A percentile compares a stretch with the other conserved stretches of the same genome.
phyloP scores from a whole-genome alignment of 2,797 vertebrate genomes.

The Lithobates pipiens region DNA sequence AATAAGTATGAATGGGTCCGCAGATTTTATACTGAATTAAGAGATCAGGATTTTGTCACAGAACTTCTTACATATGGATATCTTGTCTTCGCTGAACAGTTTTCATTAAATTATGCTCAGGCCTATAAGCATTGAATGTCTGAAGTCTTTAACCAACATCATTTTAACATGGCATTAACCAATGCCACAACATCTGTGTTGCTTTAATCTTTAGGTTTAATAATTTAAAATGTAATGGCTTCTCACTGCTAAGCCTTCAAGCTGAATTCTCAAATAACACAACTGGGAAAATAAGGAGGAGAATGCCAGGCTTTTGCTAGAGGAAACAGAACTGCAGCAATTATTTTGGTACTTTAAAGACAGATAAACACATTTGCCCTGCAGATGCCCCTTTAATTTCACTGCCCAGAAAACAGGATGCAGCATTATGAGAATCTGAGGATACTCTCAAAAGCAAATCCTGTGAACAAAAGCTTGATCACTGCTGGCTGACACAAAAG shows the following conservation, averaged over 20 bases:
- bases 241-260: conserved; percentile 27
- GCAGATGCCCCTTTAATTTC: conserved; percentile 22
- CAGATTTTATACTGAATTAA: not conserved
- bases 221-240: conserved; percentile 32
- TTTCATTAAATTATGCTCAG: not conserved
- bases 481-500: not conserved
- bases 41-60: not conserved
- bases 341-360: conserved; percentile 31
- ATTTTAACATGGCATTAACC: conserved; percentile 21
- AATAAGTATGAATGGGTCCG: not conserved
- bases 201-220: conserved; percentile 47
- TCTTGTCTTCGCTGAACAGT: not conserved
- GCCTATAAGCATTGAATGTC: not conserved
- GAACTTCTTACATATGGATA: not conserved
- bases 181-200: conserved; percentile 35
- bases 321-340: not conserved
- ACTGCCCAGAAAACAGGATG: conserved; percentile 14
- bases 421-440: not conserved
- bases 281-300: not conserved
- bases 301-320: not conserved
- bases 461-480: not conserved
- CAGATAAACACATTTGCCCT: conserved; percentile 28
- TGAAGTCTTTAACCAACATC: conserved; percentile 15
- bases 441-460: conserved; percentile 4
- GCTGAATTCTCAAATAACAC: not conserved